Evolutionary conservation across 2,888 invertebrate genomes (phyloP), one percentile per base, ranked within the genome.

Genomic region (Osmoderma eremita): DNA sequence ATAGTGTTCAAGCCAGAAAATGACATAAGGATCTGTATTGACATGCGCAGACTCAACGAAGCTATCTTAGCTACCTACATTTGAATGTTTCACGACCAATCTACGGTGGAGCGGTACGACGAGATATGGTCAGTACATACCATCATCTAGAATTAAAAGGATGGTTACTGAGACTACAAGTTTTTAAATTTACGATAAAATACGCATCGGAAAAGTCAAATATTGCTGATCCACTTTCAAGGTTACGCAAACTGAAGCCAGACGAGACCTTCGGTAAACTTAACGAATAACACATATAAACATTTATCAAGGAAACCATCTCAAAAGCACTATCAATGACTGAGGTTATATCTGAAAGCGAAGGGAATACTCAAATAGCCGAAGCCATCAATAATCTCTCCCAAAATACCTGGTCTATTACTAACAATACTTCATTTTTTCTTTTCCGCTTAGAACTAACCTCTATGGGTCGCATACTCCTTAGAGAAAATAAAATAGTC

Each of bases 1-100:
- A 67, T 78, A 22, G 75, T 76, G 13, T 74, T 77, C 42, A 78
- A 78, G 65, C 70, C 70, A 49, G 70, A 74, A 18, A 39, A 38
- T 66, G 76, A 76, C 30, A 74, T 80, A 24, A 67, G 78, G 10
- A 71, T 80, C 30, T 78, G 79, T 68, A 67, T 80, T 20, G 79
- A 80, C 68, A 80, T 80, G 76, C 69, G 77, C 6, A 67, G 79
- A 24, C 73, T 77, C 66, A 79, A 80, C 69, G 71, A 69, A 65
- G 78, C 79, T 1, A 75, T 79, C n/a, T 62, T 69, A 20, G 72
- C 70, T 64, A 58, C 71, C 48, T 69, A 72, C 50, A 36, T 63
- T 63, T 38, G 63, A 63, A 22, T 30, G 5, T 45, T 45, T 63
- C 49, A 36, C 49, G 63, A 45, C 49, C 73, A 17, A 63, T 30